phyloP scores from a whole-genome alignment of 2,888 invertebrate species.

The Unio pictorum region DNA sequence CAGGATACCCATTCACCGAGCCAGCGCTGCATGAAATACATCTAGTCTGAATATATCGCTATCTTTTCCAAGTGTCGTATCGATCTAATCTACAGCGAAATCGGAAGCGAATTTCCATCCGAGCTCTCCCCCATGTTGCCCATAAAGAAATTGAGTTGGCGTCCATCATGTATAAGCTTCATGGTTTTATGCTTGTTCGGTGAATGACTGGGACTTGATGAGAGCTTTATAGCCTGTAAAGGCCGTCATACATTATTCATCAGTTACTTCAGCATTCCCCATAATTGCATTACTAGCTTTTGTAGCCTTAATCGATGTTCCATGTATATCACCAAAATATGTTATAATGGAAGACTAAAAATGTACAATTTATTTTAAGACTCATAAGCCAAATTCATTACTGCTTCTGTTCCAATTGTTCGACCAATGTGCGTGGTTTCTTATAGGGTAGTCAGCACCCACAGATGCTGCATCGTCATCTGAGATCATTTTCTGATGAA shows the following conservation, averaged over 20 bases:
- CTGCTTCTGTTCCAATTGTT: slow-evolving; percentile 14
- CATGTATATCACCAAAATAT: slow-evolving; percentile 35
- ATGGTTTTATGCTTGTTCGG: slow-evolving; percentile 24
- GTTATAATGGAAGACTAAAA: slow-evolving; percentile 38
- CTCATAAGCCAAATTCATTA: slow-evolving; percentile 8
- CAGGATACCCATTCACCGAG: slow-evolving; percentile 21
- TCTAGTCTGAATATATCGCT: slow-evolving; percentile 25
- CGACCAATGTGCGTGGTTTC: slow-evolving; percentile 12
- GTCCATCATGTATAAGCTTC: slow-evolving; percentile 15
- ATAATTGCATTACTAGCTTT: slow-evolving; percentile 33
- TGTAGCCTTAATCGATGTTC: slow-evolving; percentile 30
- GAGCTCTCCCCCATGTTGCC: slow-evolving; percentile 17
- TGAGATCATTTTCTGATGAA: slow-evolving; percentile 18
- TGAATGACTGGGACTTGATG: slow-evolving; percentile 28
- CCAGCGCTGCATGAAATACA: slow-evolving; percentile 32
- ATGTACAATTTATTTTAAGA: slow-evolving; percentile 20
- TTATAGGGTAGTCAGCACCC: slow-evolving; percentile 7
- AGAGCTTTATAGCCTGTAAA: slow-evolving; percentile 31
- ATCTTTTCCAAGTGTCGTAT: slow-evolving; percentile 10
- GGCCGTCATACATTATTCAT: slow-evolving; percentile 34
- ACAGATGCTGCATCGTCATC: slow-evolving; percentile 38
- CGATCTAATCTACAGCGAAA: slow-evolving; percentile 6
- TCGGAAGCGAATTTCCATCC: slow-evolving; percentile 27
- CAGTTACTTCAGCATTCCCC: slow-evolving; percentile 22
- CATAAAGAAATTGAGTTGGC: slow-evolving; percentile 19